Evolutionary conservation across 2,797 vertebrate species (phyloP), one percentile per base, ranked within the genome.

Genomic region (Lates japonicus): DNA sequence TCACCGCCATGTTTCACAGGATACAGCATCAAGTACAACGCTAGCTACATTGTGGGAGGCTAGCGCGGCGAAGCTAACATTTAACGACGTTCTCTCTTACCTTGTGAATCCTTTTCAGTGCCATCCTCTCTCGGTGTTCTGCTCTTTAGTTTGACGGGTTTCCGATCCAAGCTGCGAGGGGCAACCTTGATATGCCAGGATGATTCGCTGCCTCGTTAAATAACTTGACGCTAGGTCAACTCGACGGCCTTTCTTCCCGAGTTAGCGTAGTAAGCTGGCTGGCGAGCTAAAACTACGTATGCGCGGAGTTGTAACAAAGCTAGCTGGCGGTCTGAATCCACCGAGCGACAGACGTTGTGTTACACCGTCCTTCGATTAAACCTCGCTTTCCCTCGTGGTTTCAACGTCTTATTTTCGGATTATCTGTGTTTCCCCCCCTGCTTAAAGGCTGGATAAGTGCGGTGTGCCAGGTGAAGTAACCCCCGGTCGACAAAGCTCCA

Each of bases 71-170:
- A 62, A 29, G 85, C 78, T 74, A 82, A 54, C 1, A 0, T 20
- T 14, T 14, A 48, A 42, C 70, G 70, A 58, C 54, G 69, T n/a
- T 44, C 6, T 61, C 69, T 90, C 69, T 90, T 87, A 96, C 96
- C 96, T 96, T 96, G 87, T 96, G 90, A 70, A 96, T 96, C 93
- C 96, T 82, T 90, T 96, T 96, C 91, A 96, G 87, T 76, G 96
- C 96, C 96, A 96, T 96, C 90, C 90, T 95, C 75, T 85, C 73
- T 86, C 65, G 59, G 39, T 80, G 82, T 87, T 80, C 33, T 67
- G 39, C 57, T 89, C 57, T 74, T 75, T 66, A 39, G 29, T 5
- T 25, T 46, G 3, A 57, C 20, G n/a, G 16, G 41, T 57, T 73
- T 77, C 69, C 68, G 59, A 76, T 86, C 90, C 88, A 16, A 57